A percentile compares a stretch with the other conserved stretches of the same genome.
phyloP scores from a whole-genome alignment of 92 coral and sea anemone genomes.

The Porites rus region DNA sequence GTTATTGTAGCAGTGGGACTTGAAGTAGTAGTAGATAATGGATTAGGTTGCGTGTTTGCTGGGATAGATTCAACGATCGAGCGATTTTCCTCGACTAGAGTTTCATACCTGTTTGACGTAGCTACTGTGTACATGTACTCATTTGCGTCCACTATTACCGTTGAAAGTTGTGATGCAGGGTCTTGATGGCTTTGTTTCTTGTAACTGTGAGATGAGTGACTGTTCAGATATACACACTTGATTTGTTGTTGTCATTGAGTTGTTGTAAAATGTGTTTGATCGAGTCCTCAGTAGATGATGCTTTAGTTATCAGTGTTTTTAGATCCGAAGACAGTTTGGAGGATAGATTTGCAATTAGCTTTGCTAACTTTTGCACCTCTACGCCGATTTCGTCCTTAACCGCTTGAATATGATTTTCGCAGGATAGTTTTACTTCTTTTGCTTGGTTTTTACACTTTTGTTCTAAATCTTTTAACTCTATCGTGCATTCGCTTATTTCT shows the following conservation, averaged over 20 bases:
- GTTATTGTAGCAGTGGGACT: no score
- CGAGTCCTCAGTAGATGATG: slow-evolving; percentile 12
- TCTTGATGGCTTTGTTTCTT: slow-evolving; percentile 23
- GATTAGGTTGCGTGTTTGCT: no score
- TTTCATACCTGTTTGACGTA: neutral
- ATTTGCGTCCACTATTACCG: slow-evolving; percentile 4
- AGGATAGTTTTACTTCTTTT: neutral
- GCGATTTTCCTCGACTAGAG: neutral
- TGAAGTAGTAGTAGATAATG: no score
- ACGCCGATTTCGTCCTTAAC: neutral
- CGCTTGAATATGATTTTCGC: slow-evolving; percentile 11
- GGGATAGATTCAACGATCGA: no score
- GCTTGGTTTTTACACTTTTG: no score
- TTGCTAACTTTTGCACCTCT: neutral
- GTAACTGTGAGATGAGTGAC: neutral
- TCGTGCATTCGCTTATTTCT: no score
- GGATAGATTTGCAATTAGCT: no score
- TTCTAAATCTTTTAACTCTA: no score
- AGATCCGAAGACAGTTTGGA: neutral
- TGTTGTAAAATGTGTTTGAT: slow-evolving; percentile 20
- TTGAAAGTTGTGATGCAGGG: neutral
- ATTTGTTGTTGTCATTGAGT: slow-evolving; percentile 15
- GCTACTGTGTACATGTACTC: neutral
- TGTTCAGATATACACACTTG: neutral
- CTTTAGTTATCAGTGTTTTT: slow-evolving; percentile 11